Base-by-base conservation (phyloP, 64 coral and sea anemone genomes). In the Acropora yongei region DNA sequence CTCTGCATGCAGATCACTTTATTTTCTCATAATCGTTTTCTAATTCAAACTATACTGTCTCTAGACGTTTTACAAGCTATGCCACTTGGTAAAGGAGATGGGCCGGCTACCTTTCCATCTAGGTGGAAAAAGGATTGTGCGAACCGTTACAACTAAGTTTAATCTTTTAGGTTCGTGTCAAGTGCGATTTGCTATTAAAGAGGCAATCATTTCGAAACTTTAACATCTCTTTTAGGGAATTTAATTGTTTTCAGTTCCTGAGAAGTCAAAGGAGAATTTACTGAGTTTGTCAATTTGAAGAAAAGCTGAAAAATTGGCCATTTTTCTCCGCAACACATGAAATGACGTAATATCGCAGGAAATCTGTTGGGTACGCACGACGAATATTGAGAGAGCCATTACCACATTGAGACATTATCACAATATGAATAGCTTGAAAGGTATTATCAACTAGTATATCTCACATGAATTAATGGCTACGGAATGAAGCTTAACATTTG, bases 131-230 rank as follows among this genome's bases (percentile, higher is more conserved):
- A 53, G 49, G 7, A 53, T 53, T 53, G 49, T 53, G 49, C 49
- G 42, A 76, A 76, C 43, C 39, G 74, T 76, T 76, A 76, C 74
- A 76, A 76, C 41, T 76, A 76, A 76, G 74, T 76, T 76, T 76
- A 76, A 76, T 76, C 74, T 47, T 76, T 47, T 47, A 76, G 74
- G 74, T 47, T 47, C 42, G 44, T 76, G 4, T 13, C 74, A 76
- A 76, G 74, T 76, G 74, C 74, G 43, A 47, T 76, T 76, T 76
- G 74, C 43, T 0, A 76, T 76, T 76, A 76, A 76, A 9, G 42
- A 76, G 74, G 43, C 8, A 9, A 76, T 76, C 74, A 76, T 76
- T 76, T 76, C 74, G 42, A 76, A 47, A 76, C 74, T 76, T 76
- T 41, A 53, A 53, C 49, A 53, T 53, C 49, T 78, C 76, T 48